Evolutionary conservation across 2,113 vertebrate species (phyloP).

Genomic region (Serinus canaria): DNA sequence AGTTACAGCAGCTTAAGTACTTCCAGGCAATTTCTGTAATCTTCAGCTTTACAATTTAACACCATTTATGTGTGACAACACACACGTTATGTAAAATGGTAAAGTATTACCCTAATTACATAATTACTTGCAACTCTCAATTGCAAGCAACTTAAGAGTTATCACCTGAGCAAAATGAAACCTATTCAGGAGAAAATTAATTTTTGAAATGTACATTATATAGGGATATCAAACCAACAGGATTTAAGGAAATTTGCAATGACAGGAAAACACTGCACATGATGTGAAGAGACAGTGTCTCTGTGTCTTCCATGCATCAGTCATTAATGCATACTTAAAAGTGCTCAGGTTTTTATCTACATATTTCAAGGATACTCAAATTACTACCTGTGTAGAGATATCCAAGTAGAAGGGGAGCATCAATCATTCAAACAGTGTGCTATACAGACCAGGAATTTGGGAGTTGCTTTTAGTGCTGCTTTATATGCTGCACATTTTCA

Average conservation of each 20-base stretch:
- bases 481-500: neutral
- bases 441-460: neutral
- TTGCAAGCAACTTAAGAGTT: neutral
- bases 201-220: neutral
- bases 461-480: neutral
- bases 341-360: neutral
- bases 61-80: neutral
- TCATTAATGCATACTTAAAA: neutral
- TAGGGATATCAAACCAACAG: neutral
- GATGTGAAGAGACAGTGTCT: neutral
- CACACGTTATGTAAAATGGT: neutral
- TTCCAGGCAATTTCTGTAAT: neutral
- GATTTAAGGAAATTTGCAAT: neutral
- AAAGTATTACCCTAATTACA: neutral
- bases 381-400: neutral
- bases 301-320: neutral
- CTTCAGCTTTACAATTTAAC: neutral
- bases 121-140: neutral
- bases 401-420: neutral
- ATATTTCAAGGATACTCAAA: neutral
- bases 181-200: neutral
- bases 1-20: neutral
- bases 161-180: neutral
- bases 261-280: neutral
- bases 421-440: fast-evolving